A percentile compares a stretch with the other conserved stretches of the same genome.
Conservation (phyloP, 1,140 invertebrate genomes). For the Musca vetustissima region DNA sequence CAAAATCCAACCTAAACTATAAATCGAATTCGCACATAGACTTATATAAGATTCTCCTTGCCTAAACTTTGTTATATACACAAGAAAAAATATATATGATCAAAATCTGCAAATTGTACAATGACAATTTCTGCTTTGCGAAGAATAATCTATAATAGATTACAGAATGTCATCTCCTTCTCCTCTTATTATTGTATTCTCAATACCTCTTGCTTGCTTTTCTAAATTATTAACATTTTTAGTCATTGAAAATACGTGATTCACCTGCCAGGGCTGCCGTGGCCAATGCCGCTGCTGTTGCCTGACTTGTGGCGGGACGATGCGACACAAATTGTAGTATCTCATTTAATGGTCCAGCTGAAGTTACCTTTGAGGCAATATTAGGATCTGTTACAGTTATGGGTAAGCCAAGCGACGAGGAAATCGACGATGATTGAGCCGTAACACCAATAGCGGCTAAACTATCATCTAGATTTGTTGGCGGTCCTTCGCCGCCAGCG, state of each 20-base stretch:
- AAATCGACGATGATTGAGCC: constrained; percentile 57
- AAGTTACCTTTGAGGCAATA: constrained; percentile 59
- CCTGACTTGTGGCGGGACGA: not conserved
- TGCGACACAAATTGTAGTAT: constrained; percentile 17
- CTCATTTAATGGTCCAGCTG: constrained; percentile 4
- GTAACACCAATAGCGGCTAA: constrained; percentile 62
- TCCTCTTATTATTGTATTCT: too few species aligned
- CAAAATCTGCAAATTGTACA: too few species aligned
- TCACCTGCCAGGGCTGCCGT: constrained; percentile 10
- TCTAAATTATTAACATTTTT: constrained; percentile 1
- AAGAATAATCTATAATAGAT: too few species aligned
- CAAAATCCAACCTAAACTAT: too few species aligned
- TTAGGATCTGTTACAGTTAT: constrained; percentile 70
- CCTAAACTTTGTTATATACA: too few species aligned
- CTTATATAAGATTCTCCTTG: too few species aligned
- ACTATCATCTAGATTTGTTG: constrained; percentile 59
- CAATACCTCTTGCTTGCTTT: too few species aligned
- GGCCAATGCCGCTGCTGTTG: constrained; percentile 8
- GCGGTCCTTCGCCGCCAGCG: not conserved
- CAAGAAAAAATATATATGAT: too few species aligned
- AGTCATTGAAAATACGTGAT: constrained; percentile 27
- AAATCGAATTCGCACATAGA: too few species aligned
- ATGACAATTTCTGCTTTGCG: too few species aligned
- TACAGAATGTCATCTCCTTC: too few species aligned
- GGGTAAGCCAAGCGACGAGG: constrained; percentile 67